Evolutionary conservation across 2,888 invertebrate genomes (phyloP).

Genomic region (Seira sanloemensis): DNA sequence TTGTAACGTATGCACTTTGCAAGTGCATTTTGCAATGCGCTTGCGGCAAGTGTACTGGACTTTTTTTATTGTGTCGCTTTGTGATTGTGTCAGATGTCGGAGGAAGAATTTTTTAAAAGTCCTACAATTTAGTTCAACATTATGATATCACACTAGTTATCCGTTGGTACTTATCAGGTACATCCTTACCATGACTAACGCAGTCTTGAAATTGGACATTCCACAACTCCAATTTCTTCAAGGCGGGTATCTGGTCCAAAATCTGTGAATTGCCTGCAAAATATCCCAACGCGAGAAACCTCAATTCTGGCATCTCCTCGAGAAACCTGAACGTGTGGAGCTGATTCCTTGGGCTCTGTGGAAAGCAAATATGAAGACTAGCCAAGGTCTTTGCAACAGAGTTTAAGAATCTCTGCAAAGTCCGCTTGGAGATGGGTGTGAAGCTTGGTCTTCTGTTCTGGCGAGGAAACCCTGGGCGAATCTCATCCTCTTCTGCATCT

Average conservation of each 20-base stretch:
- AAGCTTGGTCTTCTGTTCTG: conserved; percentile 52
- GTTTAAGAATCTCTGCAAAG: conserved; percentile 39
- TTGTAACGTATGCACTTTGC: too few species aligned
- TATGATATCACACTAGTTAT: conserved; percentile 67
- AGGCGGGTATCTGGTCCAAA: conserved; percentile 61
- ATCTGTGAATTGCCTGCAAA: conserved; percentile 55
- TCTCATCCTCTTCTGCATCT: conserved; percentile 5
- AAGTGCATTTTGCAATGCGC: too few species aligned
- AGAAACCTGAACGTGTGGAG: conserved; percentile 58
- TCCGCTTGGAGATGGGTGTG: conserved; percentile 42
- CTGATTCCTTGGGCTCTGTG: conserved; percentile 42
- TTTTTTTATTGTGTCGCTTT: too few species aligned
- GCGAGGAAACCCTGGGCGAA: conserved; percentile 31
- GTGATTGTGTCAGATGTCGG: too few species aligned
- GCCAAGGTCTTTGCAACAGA: conserved; percentile 40
- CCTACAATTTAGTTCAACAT: neutral
- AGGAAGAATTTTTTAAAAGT: too few species aligned
- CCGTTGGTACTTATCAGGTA: conserved; percentile 64
- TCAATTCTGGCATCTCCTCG: conserved; percentile 55
- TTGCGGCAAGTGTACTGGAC: too few species aligned
- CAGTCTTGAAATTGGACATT: conserved; percentile 64
- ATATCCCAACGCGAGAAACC: conserved; percentile 52
- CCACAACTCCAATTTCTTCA: conserved; percentile 65
- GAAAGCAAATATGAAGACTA: conserved; percentile 62
- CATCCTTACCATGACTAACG: conserved; percentile 41